phyloP scores from a whole-genome alignment of 2,888 invertebrate genomes.

The Syritta pipiens region DNA sequence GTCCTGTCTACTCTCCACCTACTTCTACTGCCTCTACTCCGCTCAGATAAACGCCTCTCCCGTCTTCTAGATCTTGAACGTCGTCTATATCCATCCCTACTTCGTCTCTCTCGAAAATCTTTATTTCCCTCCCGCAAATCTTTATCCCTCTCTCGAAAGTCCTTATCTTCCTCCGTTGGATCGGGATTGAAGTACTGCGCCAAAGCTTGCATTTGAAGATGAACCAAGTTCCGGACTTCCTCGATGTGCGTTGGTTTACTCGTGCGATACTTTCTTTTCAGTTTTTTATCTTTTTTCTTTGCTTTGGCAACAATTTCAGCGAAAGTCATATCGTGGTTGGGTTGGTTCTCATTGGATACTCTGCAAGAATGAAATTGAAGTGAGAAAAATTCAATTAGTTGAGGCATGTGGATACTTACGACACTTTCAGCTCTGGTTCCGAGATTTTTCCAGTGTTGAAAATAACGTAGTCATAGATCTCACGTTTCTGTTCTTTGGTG shows the following conservation, averaged over 20 bases:
- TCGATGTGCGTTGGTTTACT: slow-evolving; percentile 76
- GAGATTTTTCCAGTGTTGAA: slow-evolving; percentile 70
- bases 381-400: no score
- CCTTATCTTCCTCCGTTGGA: background rate
- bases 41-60: no score
- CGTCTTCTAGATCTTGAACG: slow-evolving; percentile 29
- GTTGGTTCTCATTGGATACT: slow-evolving; percentile 29
- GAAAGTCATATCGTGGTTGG: slow-evolving; percentile 71
- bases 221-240: slow-evolving; percentile 75
- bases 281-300: slow-evolving; percentile 73
- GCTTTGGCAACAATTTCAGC: slow-evolving; percentile 75
- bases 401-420: slow-evolving; percentile 70
- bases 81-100: background rate
- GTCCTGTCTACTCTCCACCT: no score
- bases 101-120: background rate
- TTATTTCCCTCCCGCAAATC: background rate
- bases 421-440: slow-evolving; percentile 70
- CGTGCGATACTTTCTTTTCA: slow-evolving; percentile 74
- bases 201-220: slow-evolving; percentile 77
- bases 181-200: slow-evolving; percentile 70
- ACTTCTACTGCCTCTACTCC: slow-evolving; percentile 11
- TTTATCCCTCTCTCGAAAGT: background rate
- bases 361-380: slow-evolving; percentile 41
- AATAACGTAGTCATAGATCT: slow-evolving; percentile 74
- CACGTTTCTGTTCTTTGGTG: slow-evolving; percentile 72